Base-by-base conservation (phyloP, 2,888 invertebrate species). In the Rotaria socialis region DNA sequence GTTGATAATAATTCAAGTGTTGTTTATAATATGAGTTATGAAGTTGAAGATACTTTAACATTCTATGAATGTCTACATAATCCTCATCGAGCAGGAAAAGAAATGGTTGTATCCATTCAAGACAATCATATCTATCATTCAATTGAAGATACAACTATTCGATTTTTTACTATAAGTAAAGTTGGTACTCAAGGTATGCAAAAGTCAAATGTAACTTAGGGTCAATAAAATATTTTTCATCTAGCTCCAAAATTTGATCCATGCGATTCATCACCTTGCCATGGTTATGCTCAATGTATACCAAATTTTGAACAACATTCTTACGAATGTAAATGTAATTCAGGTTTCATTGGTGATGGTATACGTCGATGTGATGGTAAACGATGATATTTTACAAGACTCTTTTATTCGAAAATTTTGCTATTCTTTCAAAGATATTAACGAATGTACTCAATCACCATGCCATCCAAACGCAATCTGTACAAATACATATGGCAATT, bases 401-500 rank as follows among this genome's bases (percentile, higher is more conserved):
- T 47, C 47, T 50, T 52, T 52, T 16, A 16, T 52, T 14, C 16
- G 3, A 3, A 16, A 16, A 8, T 50, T 35, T 47, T 22, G 5
- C 43, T 16, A 16, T 43, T 16, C 1, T 80, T 24, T n/a, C 1
- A 52, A 52, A 67, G 84, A 86, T 85, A 75, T 86, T 8, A 75
- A 86, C 58, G 86, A 86, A 41, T 86, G 86, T 74, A 85, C 50
- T 74, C 75, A 85, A 43, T 56, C 85, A 58, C 55, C 85, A 50
- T 86, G 86, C 75, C 85, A 86, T 85, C 19, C 85, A 47, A 86
- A 86, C 67, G 86, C 86, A 24, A 75, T 86, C 14, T 86, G 86
- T 84, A 85, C 85, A 27, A 86, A 86, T 60, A 80, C 85, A 35
- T 85, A 85, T 14, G 86, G 86, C 22, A 85, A 86, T 84, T 86